Evolutionary conservation across 2,113 vertebrate species (phyloP).

Genomic region (Pelvicachromis taeniatus): DNA sequence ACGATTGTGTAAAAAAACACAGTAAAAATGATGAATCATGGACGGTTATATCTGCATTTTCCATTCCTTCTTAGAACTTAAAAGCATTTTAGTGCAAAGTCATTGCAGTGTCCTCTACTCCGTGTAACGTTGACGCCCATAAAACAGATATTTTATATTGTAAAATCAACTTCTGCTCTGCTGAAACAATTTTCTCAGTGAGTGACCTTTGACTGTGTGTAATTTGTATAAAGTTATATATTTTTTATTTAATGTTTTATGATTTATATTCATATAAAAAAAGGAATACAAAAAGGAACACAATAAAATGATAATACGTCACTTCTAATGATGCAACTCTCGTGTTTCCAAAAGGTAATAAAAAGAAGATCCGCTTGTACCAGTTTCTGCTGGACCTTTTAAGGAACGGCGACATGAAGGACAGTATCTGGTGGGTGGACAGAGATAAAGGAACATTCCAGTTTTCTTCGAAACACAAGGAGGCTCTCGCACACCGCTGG

Average conservation of each 20-base stretch:
- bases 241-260: background rate
- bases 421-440: constrained; percentile 99
- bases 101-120: background rate
- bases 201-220: background rate
- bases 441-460: constrained; percentile 98
- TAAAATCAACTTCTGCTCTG: background rate
- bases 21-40: background rate
- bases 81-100: background rate
- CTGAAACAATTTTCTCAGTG: background rate
- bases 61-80: background rate
- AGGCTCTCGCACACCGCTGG: constrained; percentile 92
- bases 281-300: too few species aligned
- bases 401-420: constrained; percentile 95
- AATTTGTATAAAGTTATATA: background rate
- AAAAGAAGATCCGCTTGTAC: constrained; percentile 98
- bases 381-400: constrained; percentile 98
- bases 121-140: background rate
- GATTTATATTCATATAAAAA: background rate
- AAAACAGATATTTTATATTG: background rate
- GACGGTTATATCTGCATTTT: background rate
- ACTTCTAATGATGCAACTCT: background rate
- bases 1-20: background rate
- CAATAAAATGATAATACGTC: background rate
- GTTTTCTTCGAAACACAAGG: constrained; percentile 99
- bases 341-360: constrained; percentile 81